phyloP scores from a whole-genome alignment of 2,113 vertebrate species.

The Hepsetus odoe region DNA sequence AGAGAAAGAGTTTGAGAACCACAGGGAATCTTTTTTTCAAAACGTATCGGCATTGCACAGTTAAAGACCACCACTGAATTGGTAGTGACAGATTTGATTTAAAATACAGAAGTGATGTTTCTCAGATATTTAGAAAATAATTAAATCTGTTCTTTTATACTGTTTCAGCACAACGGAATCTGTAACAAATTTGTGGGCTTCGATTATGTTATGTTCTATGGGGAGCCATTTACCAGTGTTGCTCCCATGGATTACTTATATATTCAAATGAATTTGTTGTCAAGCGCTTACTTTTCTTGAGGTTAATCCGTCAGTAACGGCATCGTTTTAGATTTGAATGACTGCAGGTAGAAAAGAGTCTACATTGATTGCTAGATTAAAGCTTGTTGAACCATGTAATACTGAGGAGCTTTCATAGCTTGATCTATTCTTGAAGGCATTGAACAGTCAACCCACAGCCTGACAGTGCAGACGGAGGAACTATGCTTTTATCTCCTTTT shows the following conservation, averaged over 20 bases:
- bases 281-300: background rate
- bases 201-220: no score
- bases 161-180: background rate
- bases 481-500: background rate
- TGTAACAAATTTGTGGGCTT: no score
- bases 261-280: slow-evolving; percentile 8
- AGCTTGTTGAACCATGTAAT: slow-evolving; percentile 35
- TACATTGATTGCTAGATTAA: slow-evolving; percentile 28
- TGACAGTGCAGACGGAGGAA: background rate
- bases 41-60: no score
- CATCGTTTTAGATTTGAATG: background rate
- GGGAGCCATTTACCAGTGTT: background rate
- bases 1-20: no score
- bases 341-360: slow-evolving; percentile 17
- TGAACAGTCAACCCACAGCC: slow-evolving; percentile 14
- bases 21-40: no score
- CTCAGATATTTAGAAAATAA: background rate
- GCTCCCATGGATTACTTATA: background rate
- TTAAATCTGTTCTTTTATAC: background rate
- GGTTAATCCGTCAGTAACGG: background rate
- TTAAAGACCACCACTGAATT: no score
- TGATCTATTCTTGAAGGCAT: slow-evolving; percentile 24
- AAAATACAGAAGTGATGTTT: background rate
- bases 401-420: slow-evolving; percentile 40
- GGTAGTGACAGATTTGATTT: no score